These are phyloP conservation scores for Amphimallon solstitiale DNA, from an alignment of 2,888 invertebrate genomes.

Conservation along the genomic window DNA sequence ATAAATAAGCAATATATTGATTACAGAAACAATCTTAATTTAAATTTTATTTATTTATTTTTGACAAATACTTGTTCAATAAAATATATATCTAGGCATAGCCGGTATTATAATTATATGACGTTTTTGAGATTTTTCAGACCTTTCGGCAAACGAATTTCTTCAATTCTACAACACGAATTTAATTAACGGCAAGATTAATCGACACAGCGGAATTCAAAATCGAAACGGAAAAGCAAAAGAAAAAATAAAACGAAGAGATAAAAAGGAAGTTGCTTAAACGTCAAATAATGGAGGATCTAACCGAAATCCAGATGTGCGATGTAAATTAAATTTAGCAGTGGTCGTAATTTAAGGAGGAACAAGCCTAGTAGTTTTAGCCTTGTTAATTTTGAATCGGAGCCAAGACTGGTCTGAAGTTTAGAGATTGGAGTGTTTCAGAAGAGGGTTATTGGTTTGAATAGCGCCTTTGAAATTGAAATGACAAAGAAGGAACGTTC, in stretches of 20 bases:
- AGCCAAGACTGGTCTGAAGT: slow-evolving; percentile 22
- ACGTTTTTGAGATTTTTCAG: too few relatives aligned
- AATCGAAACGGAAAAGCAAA: not conserved
- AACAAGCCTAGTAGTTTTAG: slow-evolving; percentile 9
- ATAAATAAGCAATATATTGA: too few relatives aligned
- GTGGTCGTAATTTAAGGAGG: slow-evolving; percentile 32
- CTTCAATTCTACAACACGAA: too few relatives aligned
- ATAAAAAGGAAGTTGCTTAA: slow-evolving; percentile 2
- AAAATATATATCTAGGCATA: too few relatives aligned
- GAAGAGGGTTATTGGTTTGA: slow-evolving; percentile 3
- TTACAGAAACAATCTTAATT: too few relatives aligned
- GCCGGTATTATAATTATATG: too few relatives aligned
- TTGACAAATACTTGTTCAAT: too few relatives aligned
- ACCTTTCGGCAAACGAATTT: too few relatives aligned
- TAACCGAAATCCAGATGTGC: slow-evolving; percentile 32
- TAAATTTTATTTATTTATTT: too few relatives aligned
- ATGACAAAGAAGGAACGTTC: not conserved
- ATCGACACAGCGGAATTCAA: not conserved
- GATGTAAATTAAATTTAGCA: slow-evolving; percentile 35
- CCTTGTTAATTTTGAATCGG: slow-evolving; percentile 15
- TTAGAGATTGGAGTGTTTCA: slow-evolving; percentile 1
- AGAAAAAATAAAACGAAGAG: slow-evolving; percentile 7
- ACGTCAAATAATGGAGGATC: not conserved
- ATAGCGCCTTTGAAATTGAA: slow-evolving; percentile 9
- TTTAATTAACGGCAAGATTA: not conserved